Evolutionary conservation across 2,888 invertebrate species (phyloP).

Genomic region (Eristalis intricaria): DNA sequence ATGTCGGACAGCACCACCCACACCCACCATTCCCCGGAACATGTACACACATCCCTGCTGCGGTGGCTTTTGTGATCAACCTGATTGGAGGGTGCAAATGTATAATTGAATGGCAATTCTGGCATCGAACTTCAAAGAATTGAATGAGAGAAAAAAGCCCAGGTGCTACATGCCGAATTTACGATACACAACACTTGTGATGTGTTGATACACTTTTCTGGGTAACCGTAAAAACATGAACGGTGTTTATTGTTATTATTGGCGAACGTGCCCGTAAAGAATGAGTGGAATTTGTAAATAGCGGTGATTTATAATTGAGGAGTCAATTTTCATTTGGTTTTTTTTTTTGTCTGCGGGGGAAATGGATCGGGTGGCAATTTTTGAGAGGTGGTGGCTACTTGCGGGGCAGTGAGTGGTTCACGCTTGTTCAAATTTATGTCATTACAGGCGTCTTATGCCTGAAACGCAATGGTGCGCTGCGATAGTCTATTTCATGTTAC

Average conservation of each 20-base stretch:
- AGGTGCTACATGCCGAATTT: constrained; percentile 1
- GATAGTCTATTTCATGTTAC: too few species aligned
- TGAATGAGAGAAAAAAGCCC: constrained; percentile 4
- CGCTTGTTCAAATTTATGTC: too few species aligned
- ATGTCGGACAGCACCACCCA: background rate
- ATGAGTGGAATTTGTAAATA: constrained; percentile 12
- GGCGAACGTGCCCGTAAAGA: background rate
- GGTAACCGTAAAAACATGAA: background rate
- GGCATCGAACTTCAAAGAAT: constrained; percentile 52
- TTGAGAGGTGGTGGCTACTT: background rate
- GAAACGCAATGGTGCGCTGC: too few species aligned
- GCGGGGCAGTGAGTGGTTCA: background rate
- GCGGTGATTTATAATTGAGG: background rate
- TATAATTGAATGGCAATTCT: constrained; percentile 26
- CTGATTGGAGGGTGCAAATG: constrained; percentile 19
- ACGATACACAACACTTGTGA: background rate
- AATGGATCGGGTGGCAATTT: background rate
- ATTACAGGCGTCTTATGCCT: too few species aligned
- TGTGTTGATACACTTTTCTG: background rate
- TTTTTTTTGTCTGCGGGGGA: background rate
- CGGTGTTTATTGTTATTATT: background rate
- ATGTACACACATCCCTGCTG: background rate
- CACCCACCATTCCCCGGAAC: background rate
- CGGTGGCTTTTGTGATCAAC: constrained; percentile 2
- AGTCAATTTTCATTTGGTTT: background rate